Evolutionary conservation across 1,140 invertebrate genomes (phyloP).

Genomic region (Atta texana): DNA sequence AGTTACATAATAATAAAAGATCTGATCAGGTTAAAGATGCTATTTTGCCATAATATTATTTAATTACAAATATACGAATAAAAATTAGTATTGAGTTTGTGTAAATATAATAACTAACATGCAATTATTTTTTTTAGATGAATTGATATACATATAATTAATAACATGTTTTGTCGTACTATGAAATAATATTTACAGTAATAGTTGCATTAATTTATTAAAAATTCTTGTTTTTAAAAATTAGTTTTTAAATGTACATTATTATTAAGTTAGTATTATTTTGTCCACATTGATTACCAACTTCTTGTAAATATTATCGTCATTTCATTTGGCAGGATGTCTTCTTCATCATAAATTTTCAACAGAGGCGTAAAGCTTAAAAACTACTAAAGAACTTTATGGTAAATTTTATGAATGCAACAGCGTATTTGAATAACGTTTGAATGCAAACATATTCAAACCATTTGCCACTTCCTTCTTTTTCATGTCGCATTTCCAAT

Average conservation of each 20-base stretch:
- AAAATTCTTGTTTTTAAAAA: no score
- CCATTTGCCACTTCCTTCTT: conserved; percentile 33
- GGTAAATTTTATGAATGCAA: conserved; percentile 32
- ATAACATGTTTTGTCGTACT: not conserved
- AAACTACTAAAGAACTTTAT: not conserved
- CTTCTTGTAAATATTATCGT: no score
- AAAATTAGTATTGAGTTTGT: no score
- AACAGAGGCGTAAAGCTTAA: not conserved
- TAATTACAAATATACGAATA: not conserved
- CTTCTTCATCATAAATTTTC: not conserved
- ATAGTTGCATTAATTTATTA: not conserved
- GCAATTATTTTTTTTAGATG: not conserved
- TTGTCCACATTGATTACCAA: not conserved
- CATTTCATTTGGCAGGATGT: not conserved
- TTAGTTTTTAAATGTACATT: not conserved
- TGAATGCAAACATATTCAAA: conserved; percentile 48
- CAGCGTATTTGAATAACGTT: conserved; percentile 41
- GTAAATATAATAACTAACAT: not conserved
- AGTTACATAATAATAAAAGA: not conserved
- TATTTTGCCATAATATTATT: not conserved
- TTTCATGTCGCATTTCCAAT: conserved; percentile 51
- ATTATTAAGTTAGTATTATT: not conserved
- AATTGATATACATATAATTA: not conserved
- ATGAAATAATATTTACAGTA: not conserved
- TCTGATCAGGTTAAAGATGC: not conserved